Base-by-base conservation (phyloP, 2,113 vertebrate genomes). In the Indicator maculatus region DNA sequence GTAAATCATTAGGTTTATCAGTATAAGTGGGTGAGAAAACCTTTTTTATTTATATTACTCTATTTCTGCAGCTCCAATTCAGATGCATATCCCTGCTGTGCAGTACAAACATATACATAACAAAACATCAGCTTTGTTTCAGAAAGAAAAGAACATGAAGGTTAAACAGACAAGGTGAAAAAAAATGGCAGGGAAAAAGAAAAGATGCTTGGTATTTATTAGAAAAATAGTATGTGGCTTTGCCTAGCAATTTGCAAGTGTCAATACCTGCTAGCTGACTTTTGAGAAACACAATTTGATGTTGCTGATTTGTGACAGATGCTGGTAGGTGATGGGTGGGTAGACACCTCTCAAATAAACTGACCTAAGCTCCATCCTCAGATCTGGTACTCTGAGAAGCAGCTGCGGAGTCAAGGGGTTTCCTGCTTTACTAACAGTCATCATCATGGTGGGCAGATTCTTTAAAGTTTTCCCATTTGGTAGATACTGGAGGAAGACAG, bases 1-100 rank as follows among this genome's bases (percentile, higher is more conserved):
- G 83, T 80, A 97, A 89, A 94, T 79, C 76, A 75, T 17, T 79
- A 11, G 11, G 12, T 38, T 88, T 88, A 76, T 77, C 53, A 81
- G 41, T 78, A 89, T 60, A 95, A 86, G 69, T 0, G 2, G 27
- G 17, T 66, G 47, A 69, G 60, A 90, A 93, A 91, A 73, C 16
- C 6, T 50, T 50, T 50, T 87, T 89, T 83, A 63, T 93, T 76
- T 78, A 36, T 76, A 85, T 80, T 69, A 55, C 4, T 1, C 4
- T 30, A 36, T 76, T 95, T 89, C 52, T 85, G 78, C 59, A 87
- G 58, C 33, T 88, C 44, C 44, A 91, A 30, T 50, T 87, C 53
- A 79, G 58, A 79, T n/a, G 27, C 33, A 11, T 5, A 3, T 64
- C 47, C 69, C 59, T 44, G 50, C 59, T 87, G 53, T 79, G 70